phyloP scores from a whole-genome alignment of 2,888 invertebrate genomes.

The Orchesellides sinensis region DNA sequence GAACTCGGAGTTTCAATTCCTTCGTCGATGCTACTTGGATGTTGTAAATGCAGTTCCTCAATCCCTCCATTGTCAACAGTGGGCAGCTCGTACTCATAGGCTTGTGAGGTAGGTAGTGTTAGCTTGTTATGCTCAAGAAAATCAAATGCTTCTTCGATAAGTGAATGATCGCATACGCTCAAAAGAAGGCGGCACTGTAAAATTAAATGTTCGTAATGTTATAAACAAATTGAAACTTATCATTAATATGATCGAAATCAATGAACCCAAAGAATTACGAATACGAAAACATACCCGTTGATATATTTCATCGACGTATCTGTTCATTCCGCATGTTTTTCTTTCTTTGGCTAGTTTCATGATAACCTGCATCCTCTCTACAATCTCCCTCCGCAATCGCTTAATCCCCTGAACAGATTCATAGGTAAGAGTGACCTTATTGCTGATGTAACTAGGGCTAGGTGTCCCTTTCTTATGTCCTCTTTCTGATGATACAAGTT shows the following conservation, averaged over 20 bases:
- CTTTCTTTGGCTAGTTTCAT: constrained; percentile 86
- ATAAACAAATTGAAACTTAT: neutral
- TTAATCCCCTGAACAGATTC: constrained; percentile 88
- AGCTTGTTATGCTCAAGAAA: constrained; percentile 88
- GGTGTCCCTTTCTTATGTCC: constrained; percentile 80
- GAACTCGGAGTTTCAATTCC: constrained; percentile 74
- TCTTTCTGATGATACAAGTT: constrained; percentile 82
- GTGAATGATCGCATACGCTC: constrained; percentile 89
- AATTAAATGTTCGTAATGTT: neutral
- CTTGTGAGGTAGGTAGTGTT: constrained; percentile 73
- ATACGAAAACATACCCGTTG: constrained; percentile 78
- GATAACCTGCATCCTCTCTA: constrained; percentile 86
- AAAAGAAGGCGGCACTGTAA: constrained; percentile 84
- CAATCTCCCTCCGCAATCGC: constrained; percentile 86
- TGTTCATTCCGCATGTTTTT: constrained; percentile 85
- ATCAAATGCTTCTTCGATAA: constrained; percentile 90
- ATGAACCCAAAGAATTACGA: too few relatives aligned
- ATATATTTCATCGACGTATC: constrained; percentile 87
- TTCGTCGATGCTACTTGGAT: constrained; percentile 66
- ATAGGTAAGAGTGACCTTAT: constrained; percentile 88
- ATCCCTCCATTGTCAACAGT: constrained; percentile 30
- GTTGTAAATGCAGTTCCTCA: constrained; percentile 44
- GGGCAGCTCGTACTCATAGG: constrained; percentile 64
- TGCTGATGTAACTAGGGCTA: constrained; percentile 77
- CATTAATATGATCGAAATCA: too few relatives aligned